A percentile compares a stretch with the other conserved stretches of the same genome.
Evolutionary conservation across 2,113 vertebrate genomes (phyloP).

Genomic region (Larimichthys polyactis): DNA sequence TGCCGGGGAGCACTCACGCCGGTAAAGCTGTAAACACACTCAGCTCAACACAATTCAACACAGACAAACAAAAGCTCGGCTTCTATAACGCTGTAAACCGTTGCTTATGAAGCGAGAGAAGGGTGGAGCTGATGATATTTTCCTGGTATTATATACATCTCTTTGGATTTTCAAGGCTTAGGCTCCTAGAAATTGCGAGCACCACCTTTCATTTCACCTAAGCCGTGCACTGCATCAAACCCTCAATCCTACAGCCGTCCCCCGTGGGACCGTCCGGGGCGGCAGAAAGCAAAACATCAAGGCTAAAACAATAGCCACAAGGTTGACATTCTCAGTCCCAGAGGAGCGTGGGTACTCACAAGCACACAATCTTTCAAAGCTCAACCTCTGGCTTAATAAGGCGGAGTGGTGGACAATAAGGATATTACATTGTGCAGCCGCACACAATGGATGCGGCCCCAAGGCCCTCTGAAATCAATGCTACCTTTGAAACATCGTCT

Average conservation of each 20-base stretch:
- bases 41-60: slow-evolving; percentile 11
- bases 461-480: slow-evolving; percentile 32
- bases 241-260: not conserved
- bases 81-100: not conserved
- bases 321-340: slow-evolving; percentile 10
- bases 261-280: not conserved
- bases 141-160: not conserved
- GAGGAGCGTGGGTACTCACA: slow-evolving; percentile 1
- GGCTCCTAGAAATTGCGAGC: not conserved
- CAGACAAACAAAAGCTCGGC: slow-evolving; percentile 4
- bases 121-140: not conserved
- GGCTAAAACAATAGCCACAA: slow-evolving; percentile 15
- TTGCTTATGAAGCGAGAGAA: not conserved
- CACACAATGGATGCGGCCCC: slow-evolving; percentile 33
- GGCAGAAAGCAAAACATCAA: slow-evolving; percentile 3
- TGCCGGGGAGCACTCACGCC: not conserved
- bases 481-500: slow-evolving; percentile 26
- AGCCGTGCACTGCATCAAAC: not conserved
- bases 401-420: slow-evolving; percentile 17
- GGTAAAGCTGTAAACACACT: slow-evolving; percentile 32
- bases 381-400: slow-evolving; percentile 42
- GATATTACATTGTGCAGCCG: slow-evolving; percentile 15
- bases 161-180: not conserved
- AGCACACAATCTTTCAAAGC: slow-evolving; percentile 30
- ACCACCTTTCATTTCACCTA: not conserved